Evolutionary conservation across 2,113 vertebrate species (phyloP), one percentile per base, ranked within the genome.

Genomic region (Theropithecus gelada): DNA sequence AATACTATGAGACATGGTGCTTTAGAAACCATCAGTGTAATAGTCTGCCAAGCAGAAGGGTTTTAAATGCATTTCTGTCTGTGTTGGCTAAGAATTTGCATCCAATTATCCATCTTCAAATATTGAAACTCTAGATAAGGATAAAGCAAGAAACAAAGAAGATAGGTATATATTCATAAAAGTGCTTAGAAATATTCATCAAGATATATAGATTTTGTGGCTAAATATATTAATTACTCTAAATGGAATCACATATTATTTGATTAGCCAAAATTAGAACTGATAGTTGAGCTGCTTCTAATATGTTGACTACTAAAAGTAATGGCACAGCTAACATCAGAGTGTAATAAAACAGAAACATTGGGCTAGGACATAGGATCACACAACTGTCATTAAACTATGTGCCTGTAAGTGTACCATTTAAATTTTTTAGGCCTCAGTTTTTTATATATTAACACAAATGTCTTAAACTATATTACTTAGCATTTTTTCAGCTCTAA

Each of bases 401-500:
- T 78, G 23, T 87, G 6, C 3, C n/a, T 93, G 55, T 86, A 66
- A 81, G 35, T 40, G 20, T 88, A 61, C 22, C 30, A 68, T 59
- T 84, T 88, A 84, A 38, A 17, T n/a, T 81, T 84, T 50, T 32
- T 81, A 70, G 66, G 48, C 30, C 9, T 59, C 2, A 66, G 27
- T 20, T 72, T 78, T 70, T 90, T 79, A 57, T 40, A 32, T 55
- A 75, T 91, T 96, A 92, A 94, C 93, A 75, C 12, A 92, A 92
- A 81, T 85, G 50, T n/a, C 72, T 92, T 75, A 43, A 61, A 84
- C 30, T 85, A 68, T 48, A 85, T 89, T 43, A 89, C 12, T 83
- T 57, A 78, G 3, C 8, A 86, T 3, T 7, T 23, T 81, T 61
- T n/a, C 17, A 81, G 38, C 38, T 78, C 32, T 52, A 80, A 73